Base-by-base conservation (phyloP, 2,797 vertebrate species). In the Meda fulgida region DNA sequence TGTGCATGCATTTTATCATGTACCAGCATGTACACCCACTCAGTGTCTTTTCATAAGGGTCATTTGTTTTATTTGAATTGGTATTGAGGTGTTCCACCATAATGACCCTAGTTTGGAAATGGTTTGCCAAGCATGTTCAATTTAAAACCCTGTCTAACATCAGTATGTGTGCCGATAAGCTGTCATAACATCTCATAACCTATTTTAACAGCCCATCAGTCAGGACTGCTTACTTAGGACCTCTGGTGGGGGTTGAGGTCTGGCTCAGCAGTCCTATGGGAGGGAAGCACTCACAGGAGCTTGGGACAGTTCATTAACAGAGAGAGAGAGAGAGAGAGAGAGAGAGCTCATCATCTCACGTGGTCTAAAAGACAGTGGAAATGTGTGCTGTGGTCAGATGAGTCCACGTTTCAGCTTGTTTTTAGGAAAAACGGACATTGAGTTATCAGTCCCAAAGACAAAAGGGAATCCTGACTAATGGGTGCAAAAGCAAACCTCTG, bases 31-130 rank as follows among this genome's bases (percentile, higher is more conserved):
- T 53, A 77, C 72, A 55, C 46, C 29, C 36, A 46, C 36, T 58
- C 65, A 34, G 26, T 23, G 51, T 78, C 46, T 48, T 4, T 51
- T 84, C 11, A 78, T 69, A 48, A 73, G n/a, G 63, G 43, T 48
- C 51, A n/a, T 78, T 84, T 84, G 65, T 58, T 84, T 69, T 78
- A 84, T 69, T 84, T 78, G 7, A 43, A 69, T 31, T 58, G 73
- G 34, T 40, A 77, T 67, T 58, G 48, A 69, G 65, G 36, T 58
- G 5, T 48, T 55, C 7, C 21, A 34, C 3, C 51, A 60, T 60
- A 84, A 78, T 78, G 48, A 40, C 53, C 75, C 19, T 55, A 58
- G 65, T 70, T 78, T 78, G 11, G 29, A 78, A 58, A 53, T 46
- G 46, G 36, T 43, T 84, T 78, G 11, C 65, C 58, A 36, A 70